Evolutionary conservation across 64 coral and sea anemone species (phyloP).

Genomic region (Pocillopora verrucosa): DNA sequence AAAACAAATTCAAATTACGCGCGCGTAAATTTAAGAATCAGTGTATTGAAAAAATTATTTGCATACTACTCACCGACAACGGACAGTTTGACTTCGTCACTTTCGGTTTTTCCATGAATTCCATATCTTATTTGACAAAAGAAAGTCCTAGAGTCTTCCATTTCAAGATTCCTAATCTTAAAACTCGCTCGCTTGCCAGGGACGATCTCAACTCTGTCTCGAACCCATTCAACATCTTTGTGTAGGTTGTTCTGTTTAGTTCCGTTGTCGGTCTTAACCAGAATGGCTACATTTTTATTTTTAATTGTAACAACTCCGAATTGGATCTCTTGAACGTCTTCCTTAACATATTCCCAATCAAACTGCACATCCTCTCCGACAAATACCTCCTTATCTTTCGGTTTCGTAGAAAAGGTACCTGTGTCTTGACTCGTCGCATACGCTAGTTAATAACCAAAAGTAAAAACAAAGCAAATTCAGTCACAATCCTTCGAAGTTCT

Average conservation of each 20-base stretch:
- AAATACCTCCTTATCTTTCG: constrained; percentile 33
- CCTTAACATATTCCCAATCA: constrained; percentile 2
- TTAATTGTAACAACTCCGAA: neutral
- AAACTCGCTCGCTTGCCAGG: constrained; percentile 12
- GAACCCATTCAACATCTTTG: neutral
- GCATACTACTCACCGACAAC: neutral
- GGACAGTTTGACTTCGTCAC: neutral
- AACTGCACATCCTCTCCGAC: constrained; percentile 18
- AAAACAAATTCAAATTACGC: neutral
- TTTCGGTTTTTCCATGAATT: neutral
- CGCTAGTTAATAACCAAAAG: neutral
- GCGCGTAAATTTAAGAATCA: neutral
- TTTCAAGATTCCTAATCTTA: neutral
- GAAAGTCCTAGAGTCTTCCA: constrained; percentile 8
- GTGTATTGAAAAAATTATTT: no score
- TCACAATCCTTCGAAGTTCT: neutral
- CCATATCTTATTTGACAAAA: neutral
- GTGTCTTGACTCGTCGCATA: neutral
- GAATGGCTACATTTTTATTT: neutral
- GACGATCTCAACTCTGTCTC: constrained; percentile 11
- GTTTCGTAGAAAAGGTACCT: neutral
- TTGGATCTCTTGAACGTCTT: neutral
- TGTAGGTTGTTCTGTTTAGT: neutral
- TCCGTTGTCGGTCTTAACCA: neutral
- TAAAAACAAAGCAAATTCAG: neutral